phyloP scores from a whole-genome alignment of 2,797 vertebrate species.

The Trichosurus vulpecula region DNA sequence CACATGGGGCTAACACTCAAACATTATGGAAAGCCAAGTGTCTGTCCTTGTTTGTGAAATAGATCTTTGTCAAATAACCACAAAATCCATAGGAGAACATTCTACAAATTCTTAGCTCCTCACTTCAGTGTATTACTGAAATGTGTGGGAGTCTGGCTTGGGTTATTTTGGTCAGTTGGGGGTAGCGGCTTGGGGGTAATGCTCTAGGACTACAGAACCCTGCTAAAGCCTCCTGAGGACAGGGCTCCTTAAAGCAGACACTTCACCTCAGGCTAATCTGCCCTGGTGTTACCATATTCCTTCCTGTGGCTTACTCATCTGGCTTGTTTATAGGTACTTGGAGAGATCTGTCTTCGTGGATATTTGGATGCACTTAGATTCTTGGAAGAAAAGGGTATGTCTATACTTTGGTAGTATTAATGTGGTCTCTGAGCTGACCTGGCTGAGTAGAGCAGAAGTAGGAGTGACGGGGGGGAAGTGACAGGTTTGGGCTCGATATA shows the following conservation, averaged over 20 bases:
- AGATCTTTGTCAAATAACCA: neutral
- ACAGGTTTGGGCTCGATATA: neutral
- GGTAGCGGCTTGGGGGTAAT: neutral
- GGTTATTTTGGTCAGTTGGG: neutral
- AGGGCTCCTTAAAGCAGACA: neutral
- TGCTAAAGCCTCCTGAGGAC: neutral
- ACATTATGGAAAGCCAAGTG: neutral
- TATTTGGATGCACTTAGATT: constrained; percentile 93
- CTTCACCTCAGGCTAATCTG: neutral
- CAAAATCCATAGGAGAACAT: neutral
- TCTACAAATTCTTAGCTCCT: neutral
- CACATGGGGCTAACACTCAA: neutral
- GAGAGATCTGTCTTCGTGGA: constrained; percentile 93
- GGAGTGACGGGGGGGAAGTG: neutral
- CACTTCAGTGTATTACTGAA: neutral
- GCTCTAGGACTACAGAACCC: neutral
- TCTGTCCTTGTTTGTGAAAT: neutral
- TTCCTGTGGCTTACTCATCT: neutral
- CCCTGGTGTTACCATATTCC: neutral
- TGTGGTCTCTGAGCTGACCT: accelerated
- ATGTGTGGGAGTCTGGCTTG: neutral
- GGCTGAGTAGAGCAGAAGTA: neutral
- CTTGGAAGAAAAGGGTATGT: constrained; percentile 91
- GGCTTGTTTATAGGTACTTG: constrained; percentile 86
- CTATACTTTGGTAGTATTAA: accelerated